Conservation (phyloP, 2,797 vertebrate genomes). For the Cyclopterus lumpus region DNA sequence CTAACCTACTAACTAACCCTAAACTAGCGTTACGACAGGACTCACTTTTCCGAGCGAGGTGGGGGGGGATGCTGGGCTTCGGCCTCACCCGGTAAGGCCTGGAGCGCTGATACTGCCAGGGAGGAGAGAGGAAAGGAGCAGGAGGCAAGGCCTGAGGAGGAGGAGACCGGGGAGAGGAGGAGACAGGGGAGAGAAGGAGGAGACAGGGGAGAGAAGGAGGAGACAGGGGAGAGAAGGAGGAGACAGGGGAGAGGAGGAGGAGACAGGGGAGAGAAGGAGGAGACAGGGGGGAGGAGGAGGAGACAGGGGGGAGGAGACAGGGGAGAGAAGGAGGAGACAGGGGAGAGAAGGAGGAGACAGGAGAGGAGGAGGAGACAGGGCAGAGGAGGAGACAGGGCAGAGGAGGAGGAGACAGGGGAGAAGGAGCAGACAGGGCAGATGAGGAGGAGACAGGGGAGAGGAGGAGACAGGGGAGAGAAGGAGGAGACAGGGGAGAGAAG, state of each 20-base stretch:
- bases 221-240: neutral
- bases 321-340: neutral
- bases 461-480: too few species aligned
- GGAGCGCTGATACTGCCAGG: conserved; percentile 95
- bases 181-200: neutral
- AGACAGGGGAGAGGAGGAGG: neutral
- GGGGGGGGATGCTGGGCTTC: conserved; percentile 77
- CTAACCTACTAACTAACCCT: too few species aligned
- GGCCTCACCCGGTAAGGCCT: conserved; percentile 75
- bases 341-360: too few species aligned
- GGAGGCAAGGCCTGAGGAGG: conserved; percentile 90
- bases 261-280: too few species aligned
- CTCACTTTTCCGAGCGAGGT: conserved; percentile 94
- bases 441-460: too few species aligned
- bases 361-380: too few species aligned
- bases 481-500: too few species aligned
- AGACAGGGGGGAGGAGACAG: neutral
- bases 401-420: too few species aligned
- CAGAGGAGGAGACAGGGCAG: too few species aligned
- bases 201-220: neutral
- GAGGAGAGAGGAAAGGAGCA: conserved; percentile 92
- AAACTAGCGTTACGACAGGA: conserved; percentile 43
- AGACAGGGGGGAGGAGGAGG: too few species aligned
- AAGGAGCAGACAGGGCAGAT: too few species aligned
- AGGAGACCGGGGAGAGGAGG: neutral